Evolutionary conservation across 2,888 invertebrate genomes (phyloP).

Genomic region (Glomeris marginata): DNA sequence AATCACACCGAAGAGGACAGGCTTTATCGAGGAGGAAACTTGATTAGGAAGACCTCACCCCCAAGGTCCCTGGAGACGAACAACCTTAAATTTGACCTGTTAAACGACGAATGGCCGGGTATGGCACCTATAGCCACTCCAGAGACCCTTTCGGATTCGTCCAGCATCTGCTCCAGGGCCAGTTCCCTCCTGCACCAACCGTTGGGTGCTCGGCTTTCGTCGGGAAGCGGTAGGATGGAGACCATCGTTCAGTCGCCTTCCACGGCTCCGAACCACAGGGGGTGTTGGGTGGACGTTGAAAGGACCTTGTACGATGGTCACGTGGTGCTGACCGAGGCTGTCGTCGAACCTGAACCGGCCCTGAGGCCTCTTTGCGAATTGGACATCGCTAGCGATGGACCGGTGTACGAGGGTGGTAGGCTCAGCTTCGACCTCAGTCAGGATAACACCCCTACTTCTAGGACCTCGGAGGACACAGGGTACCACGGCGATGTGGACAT

Average conservation of each 20-base stretch:
- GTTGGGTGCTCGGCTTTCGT: constrained; percentile 5
- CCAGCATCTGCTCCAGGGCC: constrained; percentile 51
- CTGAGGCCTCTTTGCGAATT: constrained; percentile 3
- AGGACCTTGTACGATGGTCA: not conserved
- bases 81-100: constrained; percentile 19
- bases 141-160: constrained; percentile 65
- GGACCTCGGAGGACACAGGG: constrained; percentile 10
- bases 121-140: constrained; percentile 66
- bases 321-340: constrained; percentile 3
- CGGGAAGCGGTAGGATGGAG: constrained; percentile 14
- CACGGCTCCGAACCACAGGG: not conserved
- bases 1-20: constrained; percentile 8
- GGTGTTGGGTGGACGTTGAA: not conserved
- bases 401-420: constrained; percentile 9
- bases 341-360: constrained; percentile 4
- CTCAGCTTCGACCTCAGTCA: constrained; percentile 10
- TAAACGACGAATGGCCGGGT: constrained; percentile 45
- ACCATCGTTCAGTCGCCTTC: constrained; percentile 10
- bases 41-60: not conserved
- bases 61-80: constrained; percentile 25
- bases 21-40: not conserved
- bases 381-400: constrained; percentile 10
- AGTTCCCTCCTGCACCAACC: constrained; percentile 12
- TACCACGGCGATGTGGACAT: constrained; percentile 6
- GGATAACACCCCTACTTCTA: constrained; percentile 6